Evolutionary conservation across 2,113 vertebrate genomes (phyloP).

Genomic region (Rhea americana): DNA sequence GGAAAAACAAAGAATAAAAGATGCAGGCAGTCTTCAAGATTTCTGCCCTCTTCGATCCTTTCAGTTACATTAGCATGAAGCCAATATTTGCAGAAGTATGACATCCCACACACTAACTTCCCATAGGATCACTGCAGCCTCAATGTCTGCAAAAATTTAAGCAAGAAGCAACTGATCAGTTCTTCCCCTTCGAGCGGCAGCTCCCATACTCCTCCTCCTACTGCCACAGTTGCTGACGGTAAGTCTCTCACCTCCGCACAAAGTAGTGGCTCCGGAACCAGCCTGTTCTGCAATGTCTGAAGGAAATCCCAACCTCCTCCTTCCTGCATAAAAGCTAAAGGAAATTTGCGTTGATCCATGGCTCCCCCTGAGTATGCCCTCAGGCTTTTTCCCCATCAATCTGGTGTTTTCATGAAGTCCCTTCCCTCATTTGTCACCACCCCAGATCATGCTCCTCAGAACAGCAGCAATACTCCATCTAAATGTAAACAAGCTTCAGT

Average conservation of each 20-base stretch:
- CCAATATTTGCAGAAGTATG: rapidly evolving
- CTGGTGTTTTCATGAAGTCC: background rate
- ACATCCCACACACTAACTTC: background rate
- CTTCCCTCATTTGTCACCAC: background rate
- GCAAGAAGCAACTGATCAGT: background rate
- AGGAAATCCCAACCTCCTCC: background rate
- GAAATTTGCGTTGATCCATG: background rate
- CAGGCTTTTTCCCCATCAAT: background rate
- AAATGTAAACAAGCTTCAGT: background rate
- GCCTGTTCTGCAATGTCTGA: background rate
- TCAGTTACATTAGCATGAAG: rapidly evolving
- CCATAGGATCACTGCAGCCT: too few relatives aligned
- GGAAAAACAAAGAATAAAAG: background rate
- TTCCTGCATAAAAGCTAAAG: background rate
- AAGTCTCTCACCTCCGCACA: background rate
- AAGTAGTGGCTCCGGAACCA: background rate
- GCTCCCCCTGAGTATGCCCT: background rate
- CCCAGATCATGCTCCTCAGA: rapidly evolving
- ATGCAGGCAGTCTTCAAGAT: background rate
- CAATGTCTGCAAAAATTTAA: background rate
- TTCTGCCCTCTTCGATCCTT: background rate
- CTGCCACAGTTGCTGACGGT: background rate
- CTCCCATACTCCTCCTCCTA: background rate
- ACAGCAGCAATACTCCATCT: background rate
- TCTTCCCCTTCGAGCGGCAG: background rate